A percentile compares a stretch with the other conserved stretches of the same genome.
Evolutionary conservation across 2,113 vertebrate species (phyloP).

Genomic region (Hyperoodon ampullatus): DNA sequence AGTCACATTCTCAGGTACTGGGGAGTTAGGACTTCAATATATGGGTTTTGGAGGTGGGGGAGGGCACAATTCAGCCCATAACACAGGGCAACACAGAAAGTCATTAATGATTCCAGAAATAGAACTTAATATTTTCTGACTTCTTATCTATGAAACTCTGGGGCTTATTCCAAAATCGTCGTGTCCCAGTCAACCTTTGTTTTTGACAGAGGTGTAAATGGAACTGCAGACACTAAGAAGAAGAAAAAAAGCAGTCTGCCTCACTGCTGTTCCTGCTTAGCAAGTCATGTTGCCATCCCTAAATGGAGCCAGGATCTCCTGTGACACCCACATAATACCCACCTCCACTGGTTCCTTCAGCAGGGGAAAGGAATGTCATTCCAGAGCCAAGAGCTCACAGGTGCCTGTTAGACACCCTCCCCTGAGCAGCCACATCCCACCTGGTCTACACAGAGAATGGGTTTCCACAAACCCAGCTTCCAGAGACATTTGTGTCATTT

Average conservation of each 20-base stretch:
- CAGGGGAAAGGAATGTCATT: neutral
- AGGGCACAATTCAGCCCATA: neutral
- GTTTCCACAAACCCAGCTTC: neutral
- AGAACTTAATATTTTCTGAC: slow-evolving; percentile 21
- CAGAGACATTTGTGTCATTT: neutral
- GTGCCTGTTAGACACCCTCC: neutral
- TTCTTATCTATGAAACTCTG: neutral
- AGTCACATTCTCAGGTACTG: neutral
- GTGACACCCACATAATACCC: neutral
- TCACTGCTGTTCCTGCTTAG: neutral
- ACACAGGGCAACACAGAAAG: neutral
- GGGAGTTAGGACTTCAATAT: neutral
- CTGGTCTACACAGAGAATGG: neutral
- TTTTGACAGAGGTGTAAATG: slow-evolving; percentile 52
- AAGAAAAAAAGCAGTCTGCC: neutral
- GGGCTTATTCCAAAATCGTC: neutral
- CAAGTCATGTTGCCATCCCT: neutral
- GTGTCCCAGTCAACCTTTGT: neutral
- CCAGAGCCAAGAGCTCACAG: slow-evolving; percentile 13
- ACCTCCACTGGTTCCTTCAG: neutral
- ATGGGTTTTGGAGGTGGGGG: neutral
- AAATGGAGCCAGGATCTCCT: neutral
- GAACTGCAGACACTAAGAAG: neutral
- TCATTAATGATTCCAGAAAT: slow-evolving; percentile 23
- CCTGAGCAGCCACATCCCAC: neutral